phyloP scores from a whole-genome alignment of 1,140 invertebrate species.

The Apis laboriosa region DNA sequence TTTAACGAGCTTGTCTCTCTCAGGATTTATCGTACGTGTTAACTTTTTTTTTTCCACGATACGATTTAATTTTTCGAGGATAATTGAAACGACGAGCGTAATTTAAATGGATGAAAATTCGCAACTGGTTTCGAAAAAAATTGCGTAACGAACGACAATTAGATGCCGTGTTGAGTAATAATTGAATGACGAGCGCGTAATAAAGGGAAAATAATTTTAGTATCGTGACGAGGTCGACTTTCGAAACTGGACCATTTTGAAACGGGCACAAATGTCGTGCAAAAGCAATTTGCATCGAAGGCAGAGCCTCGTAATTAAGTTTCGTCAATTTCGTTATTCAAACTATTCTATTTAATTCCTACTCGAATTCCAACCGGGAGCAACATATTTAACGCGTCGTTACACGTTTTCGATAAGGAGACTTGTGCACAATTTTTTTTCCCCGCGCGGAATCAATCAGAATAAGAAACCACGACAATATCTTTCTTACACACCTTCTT shows the following conservation, averaged over 20 bases:
- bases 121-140: neutral
- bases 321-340: constrained; percentile 26
- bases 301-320: constrained; percentile 30
- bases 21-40: neutral
- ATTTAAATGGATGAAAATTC: neutral
- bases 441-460: too few species aligned
- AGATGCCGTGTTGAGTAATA: neutral
- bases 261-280: constrained; percentile 11
- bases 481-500: too few species aligned
- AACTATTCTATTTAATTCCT: constrained; percentile 35
- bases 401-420: neutral
- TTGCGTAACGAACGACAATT: neutral
- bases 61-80: neutral
- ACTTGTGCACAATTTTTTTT: neutral
- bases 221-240: constrained; percentile 1
- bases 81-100: neutral
- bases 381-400: constrained; percentile 6
- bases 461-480: too few species aligned
- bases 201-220: neutral
- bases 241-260: constrained; percentile 5
- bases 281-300: constrained; percentile 40
- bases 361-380: constrained; percentile 1
- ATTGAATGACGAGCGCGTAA: neutral
- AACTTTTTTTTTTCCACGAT: neutral
- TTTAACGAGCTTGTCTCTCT: neutral